Evolutionary conservation across 2,113 vertebrate genomes (phyloP), one percentile per base, ranked within the genome.

Genomic region (Cavia porcellus): DNA sequence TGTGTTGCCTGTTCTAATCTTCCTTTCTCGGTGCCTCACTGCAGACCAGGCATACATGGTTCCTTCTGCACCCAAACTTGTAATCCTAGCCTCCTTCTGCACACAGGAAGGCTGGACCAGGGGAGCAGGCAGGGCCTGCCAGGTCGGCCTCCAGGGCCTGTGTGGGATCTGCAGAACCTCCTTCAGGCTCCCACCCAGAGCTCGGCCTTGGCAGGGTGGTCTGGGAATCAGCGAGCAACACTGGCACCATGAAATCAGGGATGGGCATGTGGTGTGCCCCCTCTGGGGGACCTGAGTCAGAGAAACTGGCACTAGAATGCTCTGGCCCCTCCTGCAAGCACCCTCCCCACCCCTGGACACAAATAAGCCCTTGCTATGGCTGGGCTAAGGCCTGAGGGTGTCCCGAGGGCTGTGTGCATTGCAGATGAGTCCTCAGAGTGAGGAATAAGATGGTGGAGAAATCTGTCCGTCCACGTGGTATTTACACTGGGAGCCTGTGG

Each of bases 211-310:
- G 13, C 32, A 80, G 50, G 52, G 68, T 22, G 70, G 20, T 59
- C 7, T 47, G 7, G 87, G 57, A 45, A 20, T 28, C 7, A 1
- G 85, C 10, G 13, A 14, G 62, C 1, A 7, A 50, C 1, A 24
- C 15, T n/a, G 45, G 30, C 24, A 7, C n/a, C 72, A 17, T 3
- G 52, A 79, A 42, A 32, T 10, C 5, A 5, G 47, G 50, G 38
- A 10, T 0, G 9, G 72, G 32, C 0, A 14, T 3, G 10, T 0
- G 7, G 45, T 25, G 30, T 1, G 30, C 3, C 8, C 7, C 28
- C 20, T 30, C 8, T 38, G 3, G 1, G 6, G n/a, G 55, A 55
- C 30, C 20, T 1, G 45, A 55, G 6, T 15, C 20, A 14, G 14
- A 61, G 32, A 72, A 24, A 28, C 2, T 0, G 17, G 81, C 24